Conservation (phyloP, 2,888 invertebrate species). For the Andrena dorsata region DNA sequence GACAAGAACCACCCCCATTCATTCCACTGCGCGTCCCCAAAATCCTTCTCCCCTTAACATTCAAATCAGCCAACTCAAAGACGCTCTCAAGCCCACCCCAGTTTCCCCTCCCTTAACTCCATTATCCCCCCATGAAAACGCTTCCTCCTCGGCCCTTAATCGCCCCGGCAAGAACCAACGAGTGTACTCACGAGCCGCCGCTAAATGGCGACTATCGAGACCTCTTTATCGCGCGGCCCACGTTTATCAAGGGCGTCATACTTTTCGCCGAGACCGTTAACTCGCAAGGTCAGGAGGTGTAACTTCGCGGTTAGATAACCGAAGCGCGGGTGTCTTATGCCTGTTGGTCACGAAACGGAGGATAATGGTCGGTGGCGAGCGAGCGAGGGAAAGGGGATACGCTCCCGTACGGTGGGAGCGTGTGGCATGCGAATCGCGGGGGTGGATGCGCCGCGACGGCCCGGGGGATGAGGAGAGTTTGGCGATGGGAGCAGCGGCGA, state of each 20-base stretch:
- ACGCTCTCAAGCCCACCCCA: no score
- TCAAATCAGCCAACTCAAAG: no score
- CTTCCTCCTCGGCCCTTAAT: slow-evolving; percentile 39
- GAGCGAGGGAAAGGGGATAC: neutral
- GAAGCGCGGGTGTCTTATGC: slow-evolving; percentile 50
- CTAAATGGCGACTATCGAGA: slow-evolving; percentile 28
- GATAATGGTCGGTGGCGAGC: slow-evolving; percentile 33
- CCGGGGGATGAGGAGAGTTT: slow-evolving; percentile 20
- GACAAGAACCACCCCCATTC: no score
- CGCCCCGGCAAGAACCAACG: neutral
- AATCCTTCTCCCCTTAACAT: no score
- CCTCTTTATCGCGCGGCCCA: slow-evolving; percentile 42
- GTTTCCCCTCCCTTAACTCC: neutral
- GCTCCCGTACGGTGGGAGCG: neutral
- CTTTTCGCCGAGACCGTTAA: slow-evolving; percentile 58
- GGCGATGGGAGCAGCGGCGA: slow-evolving; percentile 31
- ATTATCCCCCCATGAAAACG: slow-evolving; percentile 32
- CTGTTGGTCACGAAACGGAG: slow-evolving; percentile 63
- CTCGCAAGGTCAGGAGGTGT: slow-evolving; percentile 58
- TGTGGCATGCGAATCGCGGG: neutral
- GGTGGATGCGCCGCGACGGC: slow-evolving; percentile 20
- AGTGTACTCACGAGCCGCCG: slow-evolving; percentile 7
- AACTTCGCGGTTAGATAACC: slow-evolving; percentile 50
- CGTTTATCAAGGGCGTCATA: slow-evolving; percentile 54
- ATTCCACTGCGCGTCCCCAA: no score